These are phyloP conservation scores for Agrotis clavis DNA, from an alignment of 2,888 invertebrate genomes.

Conservation along the genomic window DNA sequence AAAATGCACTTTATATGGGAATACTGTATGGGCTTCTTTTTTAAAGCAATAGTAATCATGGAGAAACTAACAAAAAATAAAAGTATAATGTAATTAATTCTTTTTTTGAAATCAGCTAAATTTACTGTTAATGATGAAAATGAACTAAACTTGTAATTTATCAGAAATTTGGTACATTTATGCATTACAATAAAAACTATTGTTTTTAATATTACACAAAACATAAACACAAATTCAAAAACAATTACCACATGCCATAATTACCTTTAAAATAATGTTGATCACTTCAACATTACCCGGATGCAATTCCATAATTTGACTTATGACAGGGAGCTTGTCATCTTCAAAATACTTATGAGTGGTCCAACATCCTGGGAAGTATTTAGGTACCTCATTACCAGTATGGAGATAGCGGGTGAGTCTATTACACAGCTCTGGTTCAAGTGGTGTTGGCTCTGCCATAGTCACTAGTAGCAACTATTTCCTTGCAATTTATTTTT, in stretches of 20 bases:
- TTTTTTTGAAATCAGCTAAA: no score
- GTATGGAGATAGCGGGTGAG: constrained; percentile 89
- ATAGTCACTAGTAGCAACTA: constrained; percentile 68
- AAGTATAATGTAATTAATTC: no score
- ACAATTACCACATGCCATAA: neutral
- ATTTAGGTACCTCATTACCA: constrained; percentile 89
- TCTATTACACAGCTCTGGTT: constrained; percentile 80
- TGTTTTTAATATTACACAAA: neutral
- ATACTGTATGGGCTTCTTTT: no score
- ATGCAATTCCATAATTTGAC: constrained; percentile 69
- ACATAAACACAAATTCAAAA: neutral
- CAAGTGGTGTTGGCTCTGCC: constrained; percentile 75
- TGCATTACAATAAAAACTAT: no score
- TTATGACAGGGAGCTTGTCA: constrained; percentile 83
- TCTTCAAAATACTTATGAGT: constrained; percentile 87
- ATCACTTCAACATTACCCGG: constrained; percentile 77
- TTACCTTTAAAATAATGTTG: constrained; percentile 82
- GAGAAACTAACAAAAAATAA: no score
- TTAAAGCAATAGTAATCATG: no score
- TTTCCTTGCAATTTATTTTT: constrained; percentile 40
- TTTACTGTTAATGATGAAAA: no score
- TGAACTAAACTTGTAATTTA: no score
- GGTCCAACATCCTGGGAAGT: constrained; percentile 91
- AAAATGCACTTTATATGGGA: no score
- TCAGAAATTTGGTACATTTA: no score